Evolutionary conservation across 2,888 invertebrate species (phyloP).

Genomic region (Melanargia galathea): DNA sequence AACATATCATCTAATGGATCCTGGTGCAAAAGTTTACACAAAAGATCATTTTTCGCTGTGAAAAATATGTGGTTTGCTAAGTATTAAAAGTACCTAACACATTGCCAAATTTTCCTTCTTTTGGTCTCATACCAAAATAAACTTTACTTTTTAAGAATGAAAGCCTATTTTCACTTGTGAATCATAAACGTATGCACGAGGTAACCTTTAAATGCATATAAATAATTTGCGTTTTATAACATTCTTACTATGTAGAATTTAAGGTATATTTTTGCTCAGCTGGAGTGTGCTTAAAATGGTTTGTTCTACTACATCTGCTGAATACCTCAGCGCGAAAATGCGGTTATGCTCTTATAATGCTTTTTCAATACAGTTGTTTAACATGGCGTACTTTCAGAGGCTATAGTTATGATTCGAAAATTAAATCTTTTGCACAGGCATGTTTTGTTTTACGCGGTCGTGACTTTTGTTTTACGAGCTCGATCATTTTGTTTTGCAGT

Average conservation of each 20-base stretch:
- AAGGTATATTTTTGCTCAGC: constrained; percentile 4
- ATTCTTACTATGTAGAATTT: not conserved
- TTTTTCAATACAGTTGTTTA: no score
- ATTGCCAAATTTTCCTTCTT: constrained; percentile 3
- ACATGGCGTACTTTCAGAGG: no score
- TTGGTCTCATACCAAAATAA: not conserved
- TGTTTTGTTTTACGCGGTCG: no score
- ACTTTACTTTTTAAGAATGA: not conserved
- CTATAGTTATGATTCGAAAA: no score
- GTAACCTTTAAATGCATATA: constrained; percentile 22
- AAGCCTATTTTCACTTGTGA: constrained; percentile 8
- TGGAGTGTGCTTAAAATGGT: not conserved
- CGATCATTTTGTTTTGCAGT: no score
- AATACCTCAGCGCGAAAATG: constrained; percentile 25
- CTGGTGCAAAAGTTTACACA: not conserved
- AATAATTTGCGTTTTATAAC: constrained; percentile 4
- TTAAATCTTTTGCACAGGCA: no score
- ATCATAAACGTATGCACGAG: constrained; percentile 4
- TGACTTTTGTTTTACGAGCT: no score
- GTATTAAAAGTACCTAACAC: not conserved
- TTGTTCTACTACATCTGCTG: constrained; percentile 12
- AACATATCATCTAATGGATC: not conserved
- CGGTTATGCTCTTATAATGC: constrained; percentile 26
- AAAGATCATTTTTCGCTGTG: not conserved
- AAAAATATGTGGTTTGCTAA: constrained; percentile 14